Conservation (phyloP, 2,888 invertebrate genomes). For the Celastrina argiolus region DNA sequence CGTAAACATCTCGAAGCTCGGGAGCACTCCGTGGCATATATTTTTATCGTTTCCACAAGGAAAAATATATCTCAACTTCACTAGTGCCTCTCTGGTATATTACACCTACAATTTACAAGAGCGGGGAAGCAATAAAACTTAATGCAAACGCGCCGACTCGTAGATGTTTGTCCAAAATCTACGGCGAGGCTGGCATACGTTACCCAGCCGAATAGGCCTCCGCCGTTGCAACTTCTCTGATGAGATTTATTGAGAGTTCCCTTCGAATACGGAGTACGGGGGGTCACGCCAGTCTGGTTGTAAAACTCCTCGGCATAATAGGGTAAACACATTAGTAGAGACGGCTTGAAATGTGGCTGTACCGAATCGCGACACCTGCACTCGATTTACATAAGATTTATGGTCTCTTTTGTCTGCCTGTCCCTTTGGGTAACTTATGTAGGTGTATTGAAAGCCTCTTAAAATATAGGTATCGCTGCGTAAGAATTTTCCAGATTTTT, state of each 20-base stretch:
- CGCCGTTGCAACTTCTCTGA: conserved; percentile 36
- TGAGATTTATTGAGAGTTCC: conserved; percentile 23
- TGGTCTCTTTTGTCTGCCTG: conserved; percentile 37
- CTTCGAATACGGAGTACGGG: conserved; percentile 30
- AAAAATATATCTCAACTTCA: conserved; percentile 51
- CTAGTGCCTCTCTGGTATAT: conserved; percentile 48
- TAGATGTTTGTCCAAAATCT: conserved; percentile 66
- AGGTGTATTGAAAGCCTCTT: conserved; percentile 26
- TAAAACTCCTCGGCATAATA: conserved; percentile 56
- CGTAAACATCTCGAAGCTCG: conserved; percentile 43
- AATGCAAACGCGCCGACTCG: conserved; percentile 61
- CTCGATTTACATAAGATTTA: conserved; percentile 51
- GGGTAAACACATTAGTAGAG: conserved; percentile 67
- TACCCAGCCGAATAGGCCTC: conserved; percentile 47
- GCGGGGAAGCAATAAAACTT: conserved; percentile 72
- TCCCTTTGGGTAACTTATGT: conserved; percentile 33
- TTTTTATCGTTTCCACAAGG: conserved; percentile 56
- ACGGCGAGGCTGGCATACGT: conserved; percentile 47
- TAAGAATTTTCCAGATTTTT: conserved; percentile 25
- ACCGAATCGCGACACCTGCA: conserved; percentile 61
- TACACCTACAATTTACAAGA: conserved; percentile 66
- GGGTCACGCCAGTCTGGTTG: conserved; percentile 46
- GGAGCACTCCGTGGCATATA: conserved; percentile 42
- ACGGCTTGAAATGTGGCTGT: conserved; percentile 48
- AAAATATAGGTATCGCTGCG: conserved; percentile 1